Conservation (phyloP, 2,888 invertebrate genomes). For the Drosophila tanythrix region DNA sequence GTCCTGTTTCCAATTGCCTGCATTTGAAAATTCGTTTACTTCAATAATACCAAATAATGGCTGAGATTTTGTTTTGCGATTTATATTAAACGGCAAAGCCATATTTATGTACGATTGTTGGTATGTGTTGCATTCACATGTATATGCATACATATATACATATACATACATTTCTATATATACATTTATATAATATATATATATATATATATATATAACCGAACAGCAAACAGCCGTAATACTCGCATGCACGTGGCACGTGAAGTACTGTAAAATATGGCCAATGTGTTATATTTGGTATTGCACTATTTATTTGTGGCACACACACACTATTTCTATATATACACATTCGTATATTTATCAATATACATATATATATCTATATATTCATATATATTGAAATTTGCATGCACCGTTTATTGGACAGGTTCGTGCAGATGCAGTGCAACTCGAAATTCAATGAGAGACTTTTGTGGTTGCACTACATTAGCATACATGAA, state of each 20-base stretch:
- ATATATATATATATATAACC: neutral
- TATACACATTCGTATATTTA: neutral
- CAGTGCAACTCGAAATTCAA: constrained; percentile 1
- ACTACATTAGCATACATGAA: neutral
- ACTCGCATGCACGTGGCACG: constrained; percentile 8
- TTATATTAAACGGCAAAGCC: constrained; percentile 34
- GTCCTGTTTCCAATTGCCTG: constrained; percentile 41
- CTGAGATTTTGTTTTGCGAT: constrained; percentile 63
- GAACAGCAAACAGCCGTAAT: neutral
- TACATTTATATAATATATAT: neutral
- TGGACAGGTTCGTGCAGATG: constrained; percentile 4
- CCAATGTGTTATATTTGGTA: constrained; percentile 15
- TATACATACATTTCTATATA: neutral
- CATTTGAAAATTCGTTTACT: constrained; percentile 66
- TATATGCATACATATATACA: neutral
- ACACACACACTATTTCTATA: neutral
- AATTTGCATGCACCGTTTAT: constrained; percentile 1
- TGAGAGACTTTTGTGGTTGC: neutral
- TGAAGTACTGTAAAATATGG: constrained; percentile 17
- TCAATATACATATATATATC: neutral
- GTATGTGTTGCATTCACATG: neutral
- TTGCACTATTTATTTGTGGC: constrained; percentile 21
- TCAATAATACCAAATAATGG: constrained; percentile 68
- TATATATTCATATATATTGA: neutral
- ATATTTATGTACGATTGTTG: constrained; percentile 18